Percentiles rank a stretch among this genome's conserved stretches.
Evolutionary conservation across 2,113 vertebrate genomes (phyloP).

Genomic region (Grammomys surdaster): DNA sequence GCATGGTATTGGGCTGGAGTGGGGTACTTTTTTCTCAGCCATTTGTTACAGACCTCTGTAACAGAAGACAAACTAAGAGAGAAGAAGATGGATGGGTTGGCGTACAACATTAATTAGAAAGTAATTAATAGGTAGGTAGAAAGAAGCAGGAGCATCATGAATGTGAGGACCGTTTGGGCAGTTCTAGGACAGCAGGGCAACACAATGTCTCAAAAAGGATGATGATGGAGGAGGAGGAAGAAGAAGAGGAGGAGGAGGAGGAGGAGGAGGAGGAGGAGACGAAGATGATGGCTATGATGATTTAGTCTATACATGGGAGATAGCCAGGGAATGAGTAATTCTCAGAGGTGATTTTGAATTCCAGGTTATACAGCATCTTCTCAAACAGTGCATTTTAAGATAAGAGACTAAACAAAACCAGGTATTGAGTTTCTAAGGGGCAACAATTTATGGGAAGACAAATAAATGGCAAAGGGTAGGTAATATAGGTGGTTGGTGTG

Average conservation of each 20-base stretch:
- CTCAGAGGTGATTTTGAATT: not conserved
- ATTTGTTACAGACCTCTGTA: not conserved
- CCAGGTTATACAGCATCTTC: not conserved
- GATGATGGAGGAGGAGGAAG: too few species aligned
- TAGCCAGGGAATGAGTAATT: not conserved
- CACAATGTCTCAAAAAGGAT: not conserved
- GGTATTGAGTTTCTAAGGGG: not conserved
- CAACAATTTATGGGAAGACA: not conserved
- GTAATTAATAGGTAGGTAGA: not conserved
- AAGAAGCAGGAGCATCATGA: not conserved
- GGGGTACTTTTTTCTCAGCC: not conserved
- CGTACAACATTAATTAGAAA: too few species aligned
- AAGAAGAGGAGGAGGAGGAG: not conserved
- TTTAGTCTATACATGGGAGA: not conserved
- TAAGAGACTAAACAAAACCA: not conserved
- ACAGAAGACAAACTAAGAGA: not conserved
- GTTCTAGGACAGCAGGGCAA: not conserved
- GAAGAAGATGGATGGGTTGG: not conserved
- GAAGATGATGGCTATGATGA: not conserved
- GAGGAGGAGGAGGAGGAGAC: not conserved
- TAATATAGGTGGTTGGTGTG: not conserved
- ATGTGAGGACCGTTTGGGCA: not conserved
- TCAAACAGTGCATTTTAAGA: not conserved
- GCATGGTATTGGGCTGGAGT: too few species aligned
- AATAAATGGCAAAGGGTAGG: not conserved